Evolutionary conservation across 2,888 invertebrate species (phyloP), one percentile per base, ranked within the genome.

Genomic region (Eupithecia inturbata): DNA sequence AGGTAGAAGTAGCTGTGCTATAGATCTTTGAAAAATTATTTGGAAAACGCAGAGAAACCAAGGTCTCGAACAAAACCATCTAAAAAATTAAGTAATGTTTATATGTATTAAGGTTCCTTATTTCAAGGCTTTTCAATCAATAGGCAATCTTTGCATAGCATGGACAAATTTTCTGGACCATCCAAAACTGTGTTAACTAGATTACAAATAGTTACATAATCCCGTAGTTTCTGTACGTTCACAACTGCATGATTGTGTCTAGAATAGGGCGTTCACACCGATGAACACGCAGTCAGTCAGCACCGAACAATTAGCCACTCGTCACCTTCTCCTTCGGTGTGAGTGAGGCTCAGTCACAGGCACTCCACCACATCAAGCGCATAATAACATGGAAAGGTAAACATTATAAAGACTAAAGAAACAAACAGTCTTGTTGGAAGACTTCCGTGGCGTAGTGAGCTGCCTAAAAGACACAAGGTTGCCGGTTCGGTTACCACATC

Each of bases 301-400:
- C 79, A 68, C 64, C 70, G 60, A 67, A 64, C 78, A 33, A 79
- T 79, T 78, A 79, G 71, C 75, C 76, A 71, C 28, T 79, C 79
- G 75, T 71, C 79, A 70, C 73, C 64, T 67, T 31, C 49, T 67
- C 49, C 41, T 63, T 33, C 70, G 19, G 77, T 76, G 78, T 77
- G 75, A 70, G 74, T 75, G 75, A 73, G 75, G 72, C 76, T 72
- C 72, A 72, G 73, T 79, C 77, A 62, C n/a, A 41, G 26, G 19
- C 63, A 62, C 69, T 69, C 66, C 68, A 41, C 60, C 70, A 41
- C 66, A 28, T 71, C 36, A 57, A 73, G 71, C 68, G 63, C 64
- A 64, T 64, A 70, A 67, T 67, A 26, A 39, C 62, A 64, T 49
- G 6, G 1, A 36, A 49, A 19, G 49, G 39, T 70, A 36, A 36